phyloP scores from a whole-genome alignment of 2,113 vertebrate species.

The Jaculus jaculus region DNA sequence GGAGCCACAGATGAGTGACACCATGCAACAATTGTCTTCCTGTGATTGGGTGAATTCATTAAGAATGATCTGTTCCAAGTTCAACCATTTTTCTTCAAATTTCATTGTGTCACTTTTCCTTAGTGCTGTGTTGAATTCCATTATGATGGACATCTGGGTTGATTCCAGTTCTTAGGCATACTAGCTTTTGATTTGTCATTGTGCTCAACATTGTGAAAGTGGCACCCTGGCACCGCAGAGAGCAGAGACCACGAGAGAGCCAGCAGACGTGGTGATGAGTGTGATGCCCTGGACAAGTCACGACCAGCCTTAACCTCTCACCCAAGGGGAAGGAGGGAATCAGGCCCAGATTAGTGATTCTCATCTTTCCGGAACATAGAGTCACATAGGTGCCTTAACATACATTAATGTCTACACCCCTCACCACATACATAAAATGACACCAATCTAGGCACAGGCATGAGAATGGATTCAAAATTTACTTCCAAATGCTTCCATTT shows the following conservation, averaged over 20 bases:
- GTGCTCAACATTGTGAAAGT: neutral
- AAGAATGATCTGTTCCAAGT: too few species aligned
- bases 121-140: too few species aligned
- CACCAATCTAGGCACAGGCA: neutral
- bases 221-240: fast-evolving
- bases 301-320: neutral
- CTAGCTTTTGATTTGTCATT: neutral
- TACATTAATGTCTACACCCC: neutral
- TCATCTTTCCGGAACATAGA: neutral
- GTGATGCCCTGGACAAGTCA: neutral
- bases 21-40: too few species aligned
- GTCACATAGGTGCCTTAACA: neutral
- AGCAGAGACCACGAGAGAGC: neutral
- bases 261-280: neutral
- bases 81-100: too few species aligned
- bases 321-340: neutral
- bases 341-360: neutral
- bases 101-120: too few species aligned
- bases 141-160: too few species aligned
- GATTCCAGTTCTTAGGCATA: too few species aligned
- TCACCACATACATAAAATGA: neutral
- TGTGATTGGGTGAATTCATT: too few species aligned
- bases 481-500: neutral
- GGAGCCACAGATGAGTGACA: too few species aligned
- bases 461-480: neutral